Conservation (phyloP, 2,888 invertebrate species). For the Ophion slaviceki region DNA sequence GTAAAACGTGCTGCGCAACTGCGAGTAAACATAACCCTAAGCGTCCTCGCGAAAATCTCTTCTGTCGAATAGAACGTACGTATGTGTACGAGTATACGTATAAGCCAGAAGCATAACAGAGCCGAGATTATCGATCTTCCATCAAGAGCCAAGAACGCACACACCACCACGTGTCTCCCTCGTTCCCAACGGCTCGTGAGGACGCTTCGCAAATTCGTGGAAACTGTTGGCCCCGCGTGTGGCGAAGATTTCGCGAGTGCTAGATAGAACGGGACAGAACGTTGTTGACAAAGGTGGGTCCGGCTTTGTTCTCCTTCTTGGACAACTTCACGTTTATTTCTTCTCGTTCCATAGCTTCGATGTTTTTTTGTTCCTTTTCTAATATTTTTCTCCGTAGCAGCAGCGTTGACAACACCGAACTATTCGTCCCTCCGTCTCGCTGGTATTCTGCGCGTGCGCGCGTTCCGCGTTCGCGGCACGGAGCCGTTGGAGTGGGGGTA, state of each 20-base stretch:
- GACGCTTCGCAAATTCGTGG: slow-evolving; percentile 33
- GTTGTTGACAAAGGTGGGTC: slow-evolving; percentile 23
- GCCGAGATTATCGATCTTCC: slow-evolving; percentile 59
- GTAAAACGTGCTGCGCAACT: not conserved
- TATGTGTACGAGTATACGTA: not conserved
- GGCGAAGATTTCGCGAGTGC: not conserved
- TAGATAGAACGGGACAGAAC: slow-evolving; percentile 2
- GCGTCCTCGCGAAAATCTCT: slow-evolving; percentile 10
- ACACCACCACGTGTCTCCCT: slow-evolving; percentile 12
- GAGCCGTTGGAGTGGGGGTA: slow-evolving; percentile 36
- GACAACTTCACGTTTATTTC: slow-evolving; percentile 55
- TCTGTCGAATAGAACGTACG: not conserved
- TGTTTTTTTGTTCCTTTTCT: slow-evolving; percentile 17
- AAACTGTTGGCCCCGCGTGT: slow-evolving; percentile 23
- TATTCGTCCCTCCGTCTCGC: not conserved
- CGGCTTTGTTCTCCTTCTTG: slow-evolving; percentile 61
- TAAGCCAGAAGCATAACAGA: slow-evolving; percentile 13
- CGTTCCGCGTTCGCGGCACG: not conserved
- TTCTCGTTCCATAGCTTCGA: slow-evolving; percentile 7
- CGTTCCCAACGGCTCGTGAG: slow-evolving; percentile 21
- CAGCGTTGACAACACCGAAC: slow-evolving; percentile 59
- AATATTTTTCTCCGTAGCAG: not conserved
- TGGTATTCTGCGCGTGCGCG: slow-evolving; percentile 24
- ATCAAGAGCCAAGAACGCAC: slow-evolving; percentile 49
- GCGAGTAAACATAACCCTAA: slow-evolving; percentile 22